phyloP scores from a whole-genome alignment of 2,797 vertebrate genomes.

The Microctenopoma lineatum region DNA sequence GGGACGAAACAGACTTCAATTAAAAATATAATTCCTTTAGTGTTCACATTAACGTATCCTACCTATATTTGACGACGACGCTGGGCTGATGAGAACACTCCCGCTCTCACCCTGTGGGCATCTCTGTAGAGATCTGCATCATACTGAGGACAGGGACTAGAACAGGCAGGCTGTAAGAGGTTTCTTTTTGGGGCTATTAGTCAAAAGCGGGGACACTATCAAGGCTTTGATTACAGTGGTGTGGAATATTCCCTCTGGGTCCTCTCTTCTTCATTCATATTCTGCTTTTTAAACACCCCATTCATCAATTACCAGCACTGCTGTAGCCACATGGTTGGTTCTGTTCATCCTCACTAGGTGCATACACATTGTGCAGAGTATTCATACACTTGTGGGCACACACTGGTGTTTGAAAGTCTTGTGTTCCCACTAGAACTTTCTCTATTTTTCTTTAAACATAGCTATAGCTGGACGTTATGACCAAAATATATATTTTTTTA shows the following conservation, averaged over 20 bases:
- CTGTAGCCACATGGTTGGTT: conserved; percentile 31
- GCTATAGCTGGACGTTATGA: no score
- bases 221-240: conserved; percentile 83
- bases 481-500: no score
- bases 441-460: no score
- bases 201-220: conserved; percentile 84
- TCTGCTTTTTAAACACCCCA: conserved; percentile 83
- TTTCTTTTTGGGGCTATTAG: conserved; percentile 80
- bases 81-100: neutral
- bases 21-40: neutral
- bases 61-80: conserved; percentile 11
- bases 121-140: conserved; percentile 42
- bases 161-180: conserved; percentile 73
- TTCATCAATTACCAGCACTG: conserved; percentile 82
- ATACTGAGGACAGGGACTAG: conserved; percentile 57
- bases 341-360: conserved; percentile 36
- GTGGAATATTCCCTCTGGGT: conserved; percentile 82
- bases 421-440: no score
- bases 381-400: no score
- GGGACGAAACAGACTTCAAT: neutral
- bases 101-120: conserved; percentile 2
- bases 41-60: conserved; percentile 23
- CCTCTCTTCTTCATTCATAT: conserved; percentile 83
- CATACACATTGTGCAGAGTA: no score
- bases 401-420: no score